Evolutionary conservation across 92 coral and sea anemone species (phyloP).

Genomic region (Zoanthus sansibaricus): DNA sequence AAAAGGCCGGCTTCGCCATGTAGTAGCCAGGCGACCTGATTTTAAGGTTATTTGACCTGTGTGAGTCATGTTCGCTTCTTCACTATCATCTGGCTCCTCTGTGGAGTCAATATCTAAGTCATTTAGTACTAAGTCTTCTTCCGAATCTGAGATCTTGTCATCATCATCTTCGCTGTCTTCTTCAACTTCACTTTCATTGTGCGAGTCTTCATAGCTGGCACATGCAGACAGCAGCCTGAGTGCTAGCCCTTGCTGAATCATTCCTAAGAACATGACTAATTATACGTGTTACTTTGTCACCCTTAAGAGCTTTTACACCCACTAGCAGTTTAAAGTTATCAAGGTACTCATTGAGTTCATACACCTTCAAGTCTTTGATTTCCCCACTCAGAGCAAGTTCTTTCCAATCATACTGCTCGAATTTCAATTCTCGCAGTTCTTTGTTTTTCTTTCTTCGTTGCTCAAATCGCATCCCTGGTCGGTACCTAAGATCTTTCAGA

Average conservation of each 20-base stretch:
- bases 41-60: too few species aligned
- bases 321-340: conserved; percentile 7
- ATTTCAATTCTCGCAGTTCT: conserved; percentile 1
- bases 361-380: conserved; percentile 30
- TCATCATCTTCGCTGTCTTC: conserved; percentile 5
- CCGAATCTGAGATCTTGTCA: conserved; percentile 6
- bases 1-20: too few species aligned
- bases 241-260: background rate
- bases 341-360: conserved; percentile 45
- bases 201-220: background rate
- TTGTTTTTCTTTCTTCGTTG: conserved; percentile 20
- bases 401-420: conserved; percentile 27
- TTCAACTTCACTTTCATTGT: conserved; percentile 27
- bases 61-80: background rate
- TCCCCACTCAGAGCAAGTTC: conserved; percentile 27
- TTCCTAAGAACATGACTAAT: conserved; percentile 27
- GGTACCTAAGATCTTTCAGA: background rate
- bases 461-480: conserved; percentile 17
- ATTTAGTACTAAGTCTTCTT: conserved; percentile 1
- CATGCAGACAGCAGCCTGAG: background rate
- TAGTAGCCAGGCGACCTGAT: too few species aligned
- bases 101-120: background rate
- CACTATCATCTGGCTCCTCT: conserved; percentile 14
- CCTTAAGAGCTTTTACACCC: conserved; percentile 34
- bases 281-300: conserved; percentile 7